Conservation (phyloP, 2,113 vertebrate species). For the Nipponia nippon region DNA sequence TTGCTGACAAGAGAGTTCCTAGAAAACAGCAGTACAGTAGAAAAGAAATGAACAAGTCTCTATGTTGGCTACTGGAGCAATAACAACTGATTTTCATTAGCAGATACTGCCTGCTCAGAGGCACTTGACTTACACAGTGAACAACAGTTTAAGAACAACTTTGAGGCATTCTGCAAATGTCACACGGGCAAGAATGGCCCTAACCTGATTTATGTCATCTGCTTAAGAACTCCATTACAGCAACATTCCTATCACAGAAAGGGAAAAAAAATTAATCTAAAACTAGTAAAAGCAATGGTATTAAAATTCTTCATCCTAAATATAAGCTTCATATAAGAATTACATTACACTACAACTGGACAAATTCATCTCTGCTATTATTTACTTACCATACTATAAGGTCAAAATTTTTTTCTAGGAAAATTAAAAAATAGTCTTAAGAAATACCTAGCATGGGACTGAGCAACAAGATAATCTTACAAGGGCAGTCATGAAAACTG, state of each 20-base stretch:
- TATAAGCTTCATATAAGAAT: background rate
- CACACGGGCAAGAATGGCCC: background rate
- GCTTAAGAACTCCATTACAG: background rate
- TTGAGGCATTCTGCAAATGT: background rate
- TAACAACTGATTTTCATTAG: background rate
- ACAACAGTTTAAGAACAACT: background rate
- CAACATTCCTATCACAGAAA: background rate
- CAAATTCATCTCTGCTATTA: background rate
- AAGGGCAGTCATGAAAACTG: background rate
- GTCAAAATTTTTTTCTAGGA: background rate
- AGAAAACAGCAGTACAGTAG: background rate
- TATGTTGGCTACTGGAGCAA: background rate
- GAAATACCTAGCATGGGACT: background rate
- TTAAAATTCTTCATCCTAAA: background rate
- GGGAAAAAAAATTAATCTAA: background rate
- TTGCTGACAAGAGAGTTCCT: slow-evolving; percentile 84
- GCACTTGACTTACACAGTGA: background rate
- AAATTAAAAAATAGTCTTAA: background rate
- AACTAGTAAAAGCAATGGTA: background rate
- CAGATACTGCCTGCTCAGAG: background rate
- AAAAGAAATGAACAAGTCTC: background rate
- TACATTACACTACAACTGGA: background rate
- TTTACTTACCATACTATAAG: background rate
- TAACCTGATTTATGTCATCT: background rate
- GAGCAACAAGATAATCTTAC: background rate